These are phyloP conservation scores for Diplodus sargus DNA, from an alignment of 2,797 vertebrate species.

Conservation along the genomic window DNA sequence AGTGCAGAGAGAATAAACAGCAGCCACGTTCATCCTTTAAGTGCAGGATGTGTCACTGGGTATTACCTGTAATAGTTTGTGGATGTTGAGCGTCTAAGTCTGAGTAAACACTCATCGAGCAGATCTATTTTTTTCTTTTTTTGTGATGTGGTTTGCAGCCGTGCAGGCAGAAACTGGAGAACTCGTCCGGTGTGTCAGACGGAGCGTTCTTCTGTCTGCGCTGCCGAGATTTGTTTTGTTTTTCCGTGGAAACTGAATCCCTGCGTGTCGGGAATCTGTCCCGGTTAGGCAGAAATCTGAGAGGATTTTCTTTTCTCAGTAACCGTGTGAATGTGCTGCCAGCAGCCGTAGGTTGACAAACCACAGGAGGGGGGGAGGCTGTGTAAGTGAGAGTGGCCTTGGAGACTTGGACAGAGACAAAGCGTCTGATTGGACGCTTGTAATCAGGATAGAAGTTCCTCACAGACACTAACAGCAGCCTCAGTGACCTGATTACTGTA, in stretches of 20 bases:
- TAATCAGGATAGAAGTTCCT: slow-evolving; percentile 12
- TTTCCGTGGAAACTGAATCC: slow-evolving; percentile 31
- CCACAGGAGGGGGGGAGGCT: slow-evolving; percentile 8
- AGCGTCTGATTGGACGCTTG: slow-evolving; percentile 24
- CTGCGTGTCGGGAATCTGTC: slow-evolving; percentile 8
- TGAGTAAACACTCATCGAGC: slow-evolving; percentile 13
- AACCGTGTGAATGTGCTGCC: slow-evolving; percentile 19
- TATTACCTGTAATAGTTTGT: slow-evolving; percentile 29
- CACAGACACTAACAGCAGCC: slow-evolving; percentile 5
- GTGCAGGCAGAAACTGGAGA: neutral
- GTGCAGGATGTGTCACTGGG: slow-evolving; percentile 24
- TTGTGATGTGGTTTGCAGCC: slow-evolving; percentile 25
- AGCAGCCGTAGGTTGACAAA: slow-evolving; percentile 20
- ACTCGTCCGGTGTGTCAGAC: neutral
- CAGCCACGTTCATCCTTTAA: slow-evolving; percentile 21
- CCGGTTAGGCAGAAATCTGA: slow-evolving; percentile 32
- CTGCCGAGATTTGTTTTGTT: neutral
- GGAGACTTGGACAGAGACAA: slow-evolving; percentile 9
- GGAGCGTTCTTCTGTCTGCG: neutral
- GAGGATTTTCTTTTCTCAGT: slow-evolving; percentile 18
- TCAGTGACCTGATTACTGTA: neutral
- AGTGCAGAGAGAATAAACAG: slow-evolving; percentile 5
- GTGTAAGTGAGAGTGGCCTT: neutral
- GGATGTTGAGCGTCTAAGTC: slow-evolving; percentile 30
- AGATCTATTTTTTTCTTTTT: too few species aligned